Conservation (phyloP, 1,140 invertebrate genomes). For the Neoseiulus cucumeris region DNA sequence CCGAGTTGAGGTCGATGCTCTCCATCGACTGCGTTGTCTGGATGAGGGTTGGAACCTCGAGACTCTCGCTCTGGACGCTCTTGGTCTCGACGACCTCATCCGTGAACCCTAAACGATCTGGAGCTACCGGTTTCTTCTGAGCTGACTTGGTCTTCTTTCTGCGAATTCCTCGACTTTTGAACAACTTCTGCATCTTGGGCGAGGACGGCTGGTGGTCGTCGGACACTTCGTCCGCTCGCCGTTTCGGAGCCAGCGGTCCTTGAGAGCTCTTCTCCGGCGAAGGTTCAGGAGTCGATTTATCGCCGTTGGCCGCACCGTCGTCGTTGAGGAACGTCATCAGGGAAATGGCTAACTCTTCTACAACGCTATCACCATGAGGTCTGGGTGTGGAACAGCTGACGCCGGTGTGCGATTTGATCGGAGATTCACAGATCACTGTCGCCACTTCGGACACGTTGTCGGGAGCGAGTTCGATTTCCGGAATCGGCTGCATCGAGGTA, state of each 20-base stretch:
- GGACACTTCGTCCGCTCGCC: not conserved
- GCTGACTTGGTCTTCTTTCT: not conserved
- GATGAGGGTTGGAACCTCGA: conserved; percentile 9
- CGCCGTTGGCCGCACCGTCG: not conserved
- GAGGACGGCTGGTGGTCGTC: not conserved
- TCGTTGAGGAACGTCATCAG: conserved; percentile 8
- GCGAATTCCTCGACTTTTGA: not conserved
- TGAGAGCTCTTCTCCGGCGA: not conserved
- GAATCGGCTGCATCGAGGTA: not conserved
- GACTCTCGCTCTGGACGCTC: not conserved
- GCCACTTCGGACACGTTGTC: conserved; percentile 6
- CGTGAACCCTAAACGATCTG: not conserved
- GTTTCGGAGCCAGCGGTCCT: not conserved
- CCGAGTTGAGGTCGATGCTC: conserved; percentile 4
- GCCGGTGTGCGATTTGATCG: not conserved
- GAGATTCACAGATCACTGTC: not conserved
- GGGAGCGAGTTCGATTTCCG: not conserved
- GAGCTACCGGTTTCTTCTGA: not conserved
- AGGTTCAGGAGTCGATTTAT: not conserved
- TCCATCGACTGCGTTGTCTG: conserved; percentile 6
- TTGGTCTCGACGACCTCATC: not conserved
- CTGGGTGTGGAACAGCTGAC: not conserved
- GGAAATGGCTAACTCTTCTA: not conserved
- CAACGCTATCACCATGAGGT: not conserved
- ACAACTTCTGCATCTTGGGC: conserved; percentile 10